Conservation (phyloP, 64 coral and sea anemone genomes). For the Stylophora pistillata region DNA sequence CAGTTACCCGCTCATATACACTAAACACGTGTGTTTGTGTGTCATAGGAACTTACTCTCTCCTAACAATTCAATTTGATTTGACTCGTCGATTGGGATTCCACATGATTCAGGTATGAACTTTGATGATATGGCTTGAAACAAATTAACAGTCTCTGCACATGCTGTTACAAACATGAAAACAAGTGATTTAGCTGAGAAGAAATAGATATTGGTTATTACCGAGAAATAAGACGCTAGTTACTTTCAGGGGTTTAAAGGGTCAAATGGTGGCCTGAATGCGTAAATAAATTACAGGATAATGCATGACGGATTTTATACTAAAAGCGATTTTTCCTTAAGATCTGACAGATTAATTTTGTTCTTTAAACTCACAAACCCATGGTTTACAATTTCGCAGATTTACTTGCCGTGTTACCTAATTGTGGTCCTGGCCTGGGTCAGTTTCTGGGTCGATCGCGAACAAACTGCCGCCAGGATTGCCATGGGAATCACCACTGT, state of each 20-base stretch:
- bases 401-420: slow-evolving; percentile 84
- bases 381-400: slow-evolving; percentile 29
- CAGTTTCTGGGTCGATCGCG: slow-evolving; percentile 93
- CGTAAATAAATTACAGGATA: too few relatives aligned
- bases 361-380: neutral
- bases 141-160: too few relatives aligned
- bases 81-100: slow-evolving; percentile 64
- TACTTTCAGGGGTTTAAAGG: too few relatives aligned
- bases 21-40: neutral
- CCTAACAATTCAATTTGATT: slow-evolving; percentile 59
- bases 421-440: slow-evolving; percentile 88
- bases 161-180: too few relatives aligned
- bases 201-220: too few relatives aligned
- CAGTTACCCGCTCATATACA: neutral
- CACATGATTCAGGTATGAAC: slow-evolving; percentile 73
- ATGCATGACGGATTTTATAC: too few relatives aligned
- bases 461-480: slow-evolving; percentile 85
- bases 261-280: too few relatives aligned
- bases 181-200: too few relatives aligned
- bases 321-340: too few relatives aligned
- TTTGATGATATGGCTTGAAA: neutral
- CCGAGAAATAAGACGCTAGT: too few relatives aligned
- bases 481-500: slow-evolving; percentile 96
- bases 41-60: slow-evolving; percentile 48
- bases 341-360: too few relatives aligned